Evolutionary conservation across 2,797 vertebrate species (phyloP).

Genomic region (Gastrophryne carolinensis): DNA sequence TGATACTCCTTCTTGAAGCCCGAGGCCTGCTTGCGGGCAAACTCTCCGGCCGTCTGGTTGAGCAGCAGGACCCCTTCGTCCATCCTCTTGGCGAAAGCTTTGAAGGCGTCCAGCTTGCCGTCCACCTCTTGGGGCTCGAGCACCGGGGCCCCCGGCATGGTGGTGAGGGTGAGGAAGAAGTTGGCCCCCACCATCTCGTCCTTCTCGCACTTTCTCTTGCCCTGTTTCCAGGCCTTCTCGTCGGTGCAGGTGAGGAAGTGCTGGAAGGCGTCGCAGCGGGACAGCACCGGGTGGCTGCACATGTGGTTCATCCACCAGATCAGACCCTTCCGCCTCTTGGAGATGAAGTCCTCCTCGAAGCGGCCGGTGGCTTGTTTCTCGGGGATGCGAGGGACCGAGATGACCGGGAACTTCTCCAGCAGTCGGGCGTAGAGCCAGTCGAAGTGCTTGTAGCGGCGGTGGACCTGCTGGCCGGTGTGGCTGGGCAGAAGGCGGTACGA

Average conservation of each 20-base stretch:
- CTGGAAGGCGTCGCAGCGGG: slow-evolving; percentile 92
- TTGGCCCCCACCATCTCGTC: slow-evolving; percentile 97
- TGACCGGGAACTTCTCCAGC: slow-evolving; percentile 94
- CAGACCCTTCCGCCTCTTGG: slow-evolving; percentile 90
- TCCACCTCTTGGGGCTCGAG: slow-evolving; percentile 95
- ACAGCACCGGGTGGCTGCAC: slow-evolving; percentile 92
- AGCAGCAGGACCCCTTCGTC: slow-evolving; percentile 90
- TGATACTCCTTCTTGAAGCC: slow-evolving; percentile 98
- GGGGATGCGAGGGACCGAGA: slow-evolving; percentile 93
- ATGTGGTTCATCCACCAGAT: slow-evolving; percentile 99
- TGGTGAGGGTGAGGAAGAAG: slow-evolving; percentile 94
- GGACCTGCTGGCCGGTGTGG: slow-evolving; percentile 86
- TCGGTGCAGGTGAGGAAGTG: slow-evolving; percentile 93
- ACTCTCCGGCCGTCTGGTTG: slow-evolving; percentile 85
- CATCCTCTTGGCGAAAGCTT: slow-evolving; percentile 93
- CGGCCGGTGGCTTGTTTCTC: slow-evolving; percentile 97
- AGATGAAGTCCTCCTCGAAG: slow-evolving; percentile 98
- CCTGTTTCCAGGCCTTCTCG: slow-evolving; percentile 96
- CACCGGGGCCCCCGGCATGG: slow-evolving; percentile 64
- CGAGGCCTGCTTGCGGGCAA: slow-evolving; percentile 91
- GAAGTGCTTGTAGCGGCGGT: slow-evolving; percentile 96
- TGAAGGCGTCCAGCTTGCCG: slow-evolving; percentile 92
- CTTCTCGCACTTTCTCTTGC: slow-evolving; percentile 93
- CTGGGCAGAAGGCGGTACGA: slow-evolving; percentile 93
- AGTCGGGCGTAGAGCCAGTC: slow-evolving; percentile 93